Conservation (phyloP, 2,888 invertebrate genomes). For the Hoplodrina ambigua region DNA sequence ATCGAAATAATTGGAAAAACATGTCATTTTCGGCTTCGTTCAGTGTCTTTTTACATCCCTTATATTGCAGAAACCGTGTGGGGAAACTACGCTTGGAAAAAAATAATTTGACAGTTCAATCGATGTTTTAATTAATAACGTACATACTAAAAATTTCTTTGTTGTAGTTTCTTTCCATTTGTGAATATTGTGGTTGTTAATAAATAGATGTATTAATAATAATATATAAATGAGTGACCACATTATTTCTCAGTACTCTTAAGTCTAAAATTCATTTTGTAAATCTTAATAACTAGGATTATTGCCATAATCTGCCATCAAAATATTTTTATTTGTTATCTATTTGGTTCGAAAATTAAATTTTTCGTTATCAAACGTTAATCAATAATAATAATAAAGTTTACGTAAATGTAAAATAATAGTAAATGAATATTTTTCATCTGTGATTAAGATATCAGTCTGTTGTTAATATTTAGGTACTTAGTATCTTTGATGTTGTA, state of each 20-base stretch:
- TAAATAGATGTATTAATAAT: constrained; percentile 64
- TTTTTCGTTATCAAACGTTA: constrained; percentile 25
- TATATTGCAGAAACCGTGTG: constrained; percentile 85
- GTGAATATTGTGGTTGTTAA: constrained; percentile 75
- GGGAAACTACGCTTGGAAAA: constrained; percentile 90
- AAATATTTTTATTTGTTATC: constrained; percentile 10
- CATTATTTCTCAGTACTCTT: constrained; percentile 58
- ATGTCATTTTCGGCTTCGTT: neutral
- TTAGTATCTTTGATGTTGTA: constrained; percentile 14
- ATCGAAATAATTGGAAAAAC: too few species aligned
- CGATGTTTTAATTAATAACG: constrained; percentile 80
- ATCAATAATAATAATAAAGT: neutral
- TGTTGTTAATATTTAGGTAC: neutral
- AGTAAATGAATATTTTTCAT: neutral
- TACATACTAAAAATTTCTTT: constrained; percentile 80
- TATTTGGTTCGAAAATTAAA: constrained; percentile 11
- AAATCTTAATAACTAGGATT: constrained; percentile 51
- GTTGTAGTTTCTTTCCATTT: constrained; percentile 87
- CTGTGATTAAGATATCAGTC: constrained; percentile 2
- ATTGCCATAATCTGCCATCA: constrained; percentile 64
- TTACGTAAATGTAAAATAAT: neutral
- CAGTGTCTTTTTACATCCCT: constrained; percentile 32
- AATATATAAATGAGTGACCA: constrained; percentile 58
- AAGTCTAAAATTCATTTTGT: constrained; percentile 58
- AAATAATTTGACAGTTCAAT: constrained; percentile 85